These are phyloP conservation scores for Euborellia annulipes DNA, from an alignment of 1,140 invertebrate genomes.

Conservation along the genomic window DNA sequence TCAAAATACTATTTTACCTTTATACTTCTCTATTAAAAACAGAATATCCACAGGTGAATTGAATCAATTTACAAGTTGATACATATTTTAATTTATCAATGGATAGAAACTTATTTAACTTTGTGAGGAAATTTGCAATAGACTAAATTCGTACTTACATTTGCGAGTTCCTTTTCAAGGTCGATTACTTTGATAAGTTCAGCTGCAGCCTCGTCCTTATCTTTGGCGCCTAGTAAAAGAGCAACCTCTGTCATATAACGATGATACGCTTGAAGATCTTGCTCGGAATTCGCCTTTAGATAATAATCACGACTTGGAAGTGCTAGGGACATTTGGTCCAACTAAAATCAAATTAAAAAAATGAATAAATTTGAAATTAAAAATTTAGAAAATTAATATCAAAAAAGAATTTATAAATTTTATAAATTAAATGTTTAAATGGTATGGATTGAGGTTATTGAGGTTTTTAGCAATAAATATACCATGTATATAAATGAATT, in stretches of 20 bases:
- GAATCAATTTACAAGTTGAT: no score
- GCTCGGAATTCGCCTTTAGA: constrained; percentile 47
- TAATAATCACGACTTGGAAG: constrained; percentile 71
- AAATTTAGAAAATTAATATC: no score
- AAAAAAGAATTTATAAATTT: neutral
- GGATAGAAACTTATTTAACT: no score
- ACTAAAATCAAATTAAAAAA: constrained; percentile 29
- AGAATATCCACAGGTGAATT: no score
- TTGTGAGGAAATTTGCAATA: neutral
- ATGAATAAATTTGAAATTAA: no score
- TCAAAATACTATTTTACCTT: no score
- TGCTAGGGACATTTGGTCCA: constrained; percentile 66
- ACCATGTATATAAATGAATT: neutral
- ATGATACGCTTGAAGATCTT: constrained; percentile 53
- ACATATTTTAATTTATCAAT: no score
- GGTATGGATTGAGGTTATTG: neutral
- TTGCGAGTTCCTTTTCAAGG: constrained; percentile 62
- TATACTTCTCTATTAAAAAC: no score
- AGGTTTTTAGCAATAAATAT: neutral
- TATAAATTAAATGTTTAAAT: neutral
- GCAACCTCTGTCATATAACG: constrained; percentile 65
- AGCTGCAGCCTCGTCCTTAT: constrained; percentile 32
- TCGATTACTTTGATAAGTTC: constrained; percentile 53
- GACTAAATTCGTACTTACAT: constrained; percentile 34
- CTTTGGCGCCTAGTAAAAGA: constrained; percentile 51